Conservation (phyloP, 1,140 invertebrate genomes). For the Drosophila sp. region DNA sequence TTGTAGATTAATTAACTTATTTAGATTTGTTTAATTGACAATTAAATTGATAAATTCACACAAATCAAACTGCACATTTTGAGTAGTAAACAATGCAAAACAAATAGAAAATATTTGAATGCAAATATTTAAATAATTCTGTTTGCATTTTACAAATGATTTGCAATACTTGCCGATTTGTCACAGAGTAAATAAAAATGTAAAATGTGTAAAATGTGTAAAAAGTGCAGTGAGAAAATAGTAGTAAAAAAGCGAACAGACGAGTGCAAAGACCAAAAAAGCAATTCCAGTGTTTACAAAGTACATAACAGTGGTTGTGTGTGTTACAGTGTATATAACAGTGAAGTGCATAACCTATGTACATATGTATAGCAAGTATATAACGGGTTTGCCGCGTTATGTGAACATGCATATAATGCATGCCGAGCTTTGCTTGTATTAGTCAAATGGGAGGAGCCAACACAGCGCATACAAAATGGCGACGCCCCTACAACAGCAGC, state of each 20-base stretch:
- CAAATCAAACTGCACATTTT: not conserved
- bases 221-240: conserved; percentile 22
- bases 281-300: not conserved
- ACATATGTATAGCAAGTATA: conserved; percentile 9
- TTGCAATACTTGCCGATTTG: conserved; percentile 24
- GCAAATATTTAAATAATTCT: not conserved
- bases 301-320: conserved; percentile 9
- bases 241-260: not conserved
- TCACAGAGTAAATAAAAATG: conserved; percentile 27
- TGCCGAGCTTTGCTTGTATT: conserved; percentile 23
- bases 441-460: conserved; percentile 52
- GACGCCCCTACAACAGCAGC: conserved; percentile 54
- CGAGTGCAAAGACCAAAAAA: conserved; percentile 33
- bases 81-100: not conserved
- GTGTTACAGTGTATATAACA: not conserved
- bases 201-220: no score
- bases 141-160: conserved; percentile 16
- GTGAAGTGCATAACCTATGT: not conserved
- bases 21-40: no score
- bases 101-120: not conserved
- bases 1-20: no score
- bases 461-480: conserved; percentile 48
- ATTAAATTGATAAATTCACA: no score
- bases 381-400: conserved; percentile 13
- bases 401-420: conserved; percentile 19